A percentile compares a stretch with the other conserved stretches of the same genome.
These are phyloP conservation scores for Augochlora pura DNA, from an alignment of 1,140 invertebrate genomes.

Conservation along the genomic window DNA sequence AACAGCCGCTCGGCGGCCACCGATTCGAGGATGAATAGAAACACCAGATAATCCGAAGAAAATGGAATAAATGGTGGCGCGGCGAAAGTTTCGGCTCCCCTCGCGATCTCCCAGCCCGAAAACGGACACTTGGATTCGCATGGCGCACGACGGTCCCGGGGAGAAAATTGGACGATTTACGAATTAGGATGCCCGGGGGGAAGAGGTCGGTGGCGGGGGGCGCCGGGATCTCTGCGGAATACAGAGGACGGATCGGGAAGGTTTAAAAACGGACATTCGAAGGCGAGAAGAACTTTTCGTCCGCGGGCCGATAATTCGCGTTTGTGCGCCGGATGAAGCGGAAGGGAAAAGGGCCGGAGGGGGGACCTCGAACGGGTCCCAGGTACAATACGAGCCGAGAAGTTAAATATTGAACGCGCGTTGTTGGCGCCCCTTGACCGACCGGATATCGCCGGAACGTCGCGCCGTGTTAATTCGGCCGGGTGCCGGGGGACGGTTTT, in stretches of 20 bases:
- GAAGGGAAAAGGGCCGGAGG: background rate
- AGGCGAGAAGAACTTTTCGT: background rate
- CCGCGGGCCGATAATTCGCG: constrained; percentile 24
- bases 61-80: background rate
- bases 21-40: background rate
- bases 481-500: background rate
- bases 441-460: background rate
- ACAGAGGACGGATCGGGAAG: background rate
- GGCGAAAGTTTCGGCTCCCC: background rate
- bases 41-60: constrained; percentile 1
- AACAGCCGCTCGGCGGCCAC: background rate
- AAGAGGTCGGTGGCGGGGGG: no score
- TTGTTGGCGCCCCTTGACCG: constrained; percentile 5
- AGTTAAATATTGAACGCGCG: constrained; percentile 38
- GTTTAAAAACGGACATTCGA: background rate
- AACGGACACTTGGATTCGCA: constrained; percentile 3
- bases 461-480: background rate
- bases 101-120: background rate
- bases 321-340: background rate
- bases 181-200: background rate
- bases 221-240: background rate
- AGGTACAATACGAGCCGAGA: constrained; percentile 23
- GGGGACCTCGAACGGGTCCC: background rate
- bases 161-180: background rate
- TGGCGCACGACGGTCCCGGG: background rate